Conservation (phyloP, 2,113 vertebrate species). For the Macrotis lagotis region DNA sequence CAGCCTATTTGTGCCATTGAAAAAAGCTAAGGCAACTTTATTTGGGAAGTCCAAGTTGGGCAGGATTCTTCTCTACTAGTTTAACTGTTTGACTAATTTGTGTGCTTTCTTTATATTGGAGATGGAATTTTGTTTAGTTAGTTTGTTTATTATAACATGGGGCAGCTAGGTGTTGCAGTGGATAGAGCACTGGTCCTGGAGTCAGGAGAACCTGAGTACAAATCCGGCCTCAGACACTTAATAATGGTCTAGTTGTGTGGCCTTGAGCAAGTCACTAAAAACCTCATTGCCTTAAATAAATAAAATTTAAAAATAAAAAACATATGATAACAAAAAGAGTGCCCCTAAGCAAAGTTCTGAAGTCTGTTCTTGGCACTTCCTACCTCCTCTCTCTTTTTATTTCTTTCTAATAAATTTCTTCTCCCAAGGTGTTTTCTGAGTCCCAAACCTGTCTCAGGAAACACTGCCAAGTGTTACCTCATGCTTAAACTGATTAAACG, state of each 20-base stretch:
- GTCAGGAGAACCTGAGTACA: too few relatives aligned
- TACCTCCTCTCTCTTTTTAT: not conserved
- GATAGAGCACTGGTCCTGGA: too few relatives aligned
- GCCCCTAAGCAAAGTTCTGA: not conserved
- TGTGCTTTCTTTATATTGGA: not conserved
- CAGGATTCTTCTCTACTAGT: not conserved
- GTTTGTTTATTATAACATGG: too few relatives aligned
- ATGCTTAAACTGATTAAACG: not conserved
- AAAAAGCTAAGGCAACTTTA: not conserved
- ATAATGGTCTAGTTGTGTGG: too few relatives aligned
- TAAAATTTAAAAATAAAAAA: too few relatives aligned
- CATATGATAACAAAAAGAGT: not conserved
- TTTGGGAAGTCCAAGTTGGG: not conserved
- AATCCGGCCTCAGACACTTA: too few relatives aligned
- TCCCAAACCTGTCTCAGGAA: not conserved
- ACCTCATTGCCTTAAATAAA: too few relatives aligned
- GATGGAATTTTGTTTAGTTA: not conserved
- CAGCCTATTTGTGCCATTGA: not conserved
- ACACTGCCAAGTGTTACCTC: not conserved
- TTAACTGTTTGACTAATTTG: not conserved
- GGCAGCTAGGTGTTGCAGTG: too few relatives aligned
- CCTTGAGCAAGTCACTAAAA: too few relatives aligned
- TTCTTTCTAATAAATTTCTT: not conserved
- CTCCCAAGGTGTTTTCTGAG: not conserved
- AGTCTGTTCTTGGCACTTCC: not conserved